Evolutionary conservation across 2,113 vertebrate genomes (phyloP).

Genomic region (Pavo muticus): DNA sequence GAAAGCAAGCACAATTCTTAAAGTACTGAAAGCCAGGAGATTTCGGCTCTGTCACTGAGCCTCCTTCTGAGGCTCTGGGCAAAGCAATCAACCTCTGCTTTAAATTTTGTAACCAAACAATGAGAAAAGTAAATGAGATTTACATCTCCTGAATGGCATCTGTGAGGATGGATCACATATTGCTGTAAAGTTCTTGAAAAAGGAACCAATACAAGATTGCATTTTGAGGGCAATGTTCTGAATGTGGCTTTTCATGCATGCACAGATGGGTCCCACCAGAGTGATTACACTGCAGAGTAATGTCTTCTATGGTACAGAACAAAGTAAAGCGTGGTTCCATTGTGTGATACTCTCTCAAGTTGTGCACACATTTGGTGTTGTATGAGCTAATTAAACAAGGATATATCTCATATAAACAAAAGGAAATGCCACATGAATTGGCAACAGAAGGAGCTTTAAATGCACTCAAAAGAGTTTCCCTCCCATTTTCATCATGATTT

Average conservation of each 20-base stretch:
- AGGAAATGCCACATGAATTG: constrained; percentile 4
- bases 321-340: background rate
- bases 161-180: background rate
- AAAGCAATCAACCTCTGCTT: background rate
- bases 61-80: background rate
- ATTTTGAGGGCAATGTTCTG: background rate
- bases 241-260: background rate
- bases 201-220: background rate
- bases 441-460: constrained; percentile 15
- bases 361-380: background rate
- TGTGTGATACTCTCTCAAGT: background rate
- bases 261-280: background rate
- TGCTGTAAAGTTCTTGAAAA: background rate
- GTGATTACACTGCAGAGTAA: background rate
- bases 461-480: background rate
- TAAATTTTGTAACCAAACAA: background rate
- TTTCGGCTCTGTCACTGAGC: background rate
- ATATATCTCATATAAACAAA: background rate
- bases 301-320: background rate
- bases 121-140: background rate
- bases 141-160: background rate
- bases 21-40: background rate
- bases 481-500: background rate
- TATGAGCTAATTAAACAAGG: constrained; percentile 24
- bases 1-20: background rate